Evolutionary conservation across 2,113 vertebrate species (phyloP), one percentile per base, ranked within the genome.

Genomic region (Gymnocephalus cernua): DNA sequence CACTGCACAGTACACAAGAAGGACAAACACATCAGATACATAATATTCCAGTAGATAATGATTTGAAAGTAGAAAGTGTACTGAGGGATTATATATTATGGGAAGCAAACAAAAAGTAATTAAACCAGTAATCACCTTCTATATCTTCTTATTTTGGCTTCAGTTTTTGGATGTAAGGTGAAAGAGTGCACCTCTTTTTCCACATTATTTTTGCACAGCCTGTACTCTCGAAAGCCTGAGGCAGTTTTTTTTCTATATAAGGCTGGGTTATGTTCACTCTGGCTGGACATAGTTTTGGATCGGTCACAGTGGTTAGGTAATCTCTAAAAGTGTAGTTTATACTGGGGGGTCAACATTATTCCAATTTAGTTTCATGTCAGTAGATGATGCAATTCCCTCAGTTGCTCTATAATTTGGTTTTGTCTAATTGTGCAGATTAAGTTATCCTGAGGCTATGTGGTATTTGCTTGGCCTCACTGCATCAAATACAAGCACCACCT

Each of bases 261-360:
- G 93, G 93, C 61, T 56, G 18, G 79, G 74, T 44, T 88, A 56
- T 90, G 86, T 77, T 87, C 86, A 35, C 78, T 78, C 69, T 29
- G 51, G 61, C 79, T 78, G 77, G 41, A 85, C 50, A 73, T 66
- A 62, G 70, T 82, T 86, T 78, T 91, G 89, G 85, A 89, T 77
- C 66, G 50, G 71, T 79, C 84, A 61, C 91, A 88, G 79, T 79
- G 79, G 85, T 94, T 92, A 92, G 90, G 70, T 91, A 91, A 91
- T 86, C 82, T 56, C 68, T 79, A 64, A 84, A 85, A 83, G 56
- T 86, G 78, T 77, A 59, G 70, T 75, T 86, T 84, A 77, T 65
- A 71, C 59, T 73, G 47, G 7, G 65, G 65, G 87, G 67, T 86
- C 57, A 79, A 85, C 79, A 68, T 48, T 18, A 84, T 87, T 88